Conservation (phyloP, 2,113 vertebrate genomes). For the Genyomyrus donnyi region DNA sequence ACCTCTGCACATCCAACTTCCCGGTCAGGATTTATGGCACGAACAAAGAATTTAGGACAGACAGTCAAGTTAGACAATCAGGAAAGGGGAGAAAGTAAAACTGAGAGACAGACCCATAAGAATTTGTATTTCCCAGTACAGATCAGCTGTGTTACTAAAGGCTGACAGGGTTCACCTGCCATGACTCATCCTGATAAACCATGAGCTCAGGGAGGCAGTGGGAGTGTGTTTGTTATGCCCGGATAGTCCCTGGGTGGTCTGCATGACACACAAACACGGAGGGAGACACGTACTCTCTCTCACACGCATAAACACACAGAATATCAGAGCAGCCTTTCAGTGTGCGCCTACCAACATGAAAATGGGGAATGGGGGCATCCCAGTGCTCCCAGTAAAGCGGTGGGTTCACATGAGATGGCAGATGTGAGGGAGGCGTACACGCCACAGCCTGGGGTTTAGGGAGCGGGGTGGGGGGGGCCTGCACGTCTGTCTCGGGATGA, state of each 20-base stretch:
- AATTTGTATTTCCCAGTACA: constrained; percentile 35
- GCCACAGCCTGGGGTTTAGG: neutral
- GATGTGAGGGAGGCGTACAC: neutral
- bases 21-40: neutral
- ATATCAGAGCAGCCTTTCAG: neutral
- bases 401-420: neutral
- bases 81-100: neutral
- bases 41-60: neutral
- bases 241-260: constrained; percentile 58
- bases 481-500: neutral
- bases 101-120: neutral
- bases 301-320: constrained; percentile 20
- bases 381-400: neutral
- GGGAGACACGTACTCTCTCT: constrained; percentile 4
- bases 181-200: constrained; percentile 19
- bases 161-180: constrained; percentile 34
- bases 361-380: neutral
- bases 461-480: neutral
- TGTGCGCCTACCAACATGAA: neutral
- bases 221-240: constrained; percentile 55
- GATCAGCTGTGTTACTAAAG: constrained; percentile 31
- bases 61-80: neutral
- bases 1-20: neutral
- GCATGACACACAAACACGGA: neutral
- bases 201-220: constrained; percentile 43